Evolutionary conservation across 2,113 vertebrate genomes (phyloP), one percentile per base, ranked within the genome.

Genomic region (Mormyrus iriodes): DNA sequence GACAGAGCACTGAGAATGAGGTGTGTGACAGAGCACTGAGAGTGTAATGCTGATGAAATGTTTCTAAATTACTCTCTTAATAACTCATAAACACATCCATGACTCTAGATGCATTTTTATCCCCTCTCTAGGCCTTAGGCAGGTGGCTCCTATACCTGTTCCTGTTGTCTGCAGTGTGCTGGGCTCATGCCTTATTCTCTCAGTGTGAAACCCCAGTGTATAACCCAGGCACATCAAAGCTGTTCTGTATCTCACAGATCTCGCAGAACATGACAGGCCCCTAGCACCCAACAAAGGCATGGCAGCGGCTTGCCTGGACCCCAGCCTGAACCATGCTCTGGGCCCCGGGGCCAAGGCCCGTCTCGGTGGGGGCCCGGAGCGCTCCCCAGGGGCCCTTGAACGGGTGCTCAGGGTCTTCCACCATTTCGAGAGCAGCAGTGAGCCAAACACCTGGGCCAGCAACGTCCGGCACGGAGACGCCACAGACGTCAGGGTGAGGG

Each of bases 271-370:
- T 99, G 98, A 99, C 94, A 91, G 96, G 96, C 97, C 98, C 97
- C 96, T 99, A 98, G 97, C 98, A 96, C 97, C 97, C 89, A 96
- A 96, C 94, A 97, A 98, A 96, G 97, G 93, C 92, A 99, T 99
- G 98, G 98, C 98, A 88, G 97, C 98, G 87, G 99, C 98, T 96
- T 98, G 97, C 94, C 96, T 99, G 94, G 98, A 99, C 90, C 96
- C 98, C 42, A 98, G 97, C 95, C 97, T 97, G 95, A 98, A 98
- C 93, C 98, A 99, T 46, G 96, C 95, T 1, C 95, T 96, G 53
- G 97, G 95, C 93, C 97, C 97, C 15, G 96, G 97, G 92, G 94
- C 96, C 88, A 99, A 98, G 95, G 95, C 96, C 1, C 97, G 98
- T 83, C 95, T 97, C 89, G 96, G 96, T 2, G 93, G 95, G 15